A percentile compares a stretch with the other conserved stretches of the same genome.
These are phyloP conservation scores for Mastomys coucha DNA, from an alignment of 2,113 vertebrate genomes.

Conservation along the genomic window DNA sequence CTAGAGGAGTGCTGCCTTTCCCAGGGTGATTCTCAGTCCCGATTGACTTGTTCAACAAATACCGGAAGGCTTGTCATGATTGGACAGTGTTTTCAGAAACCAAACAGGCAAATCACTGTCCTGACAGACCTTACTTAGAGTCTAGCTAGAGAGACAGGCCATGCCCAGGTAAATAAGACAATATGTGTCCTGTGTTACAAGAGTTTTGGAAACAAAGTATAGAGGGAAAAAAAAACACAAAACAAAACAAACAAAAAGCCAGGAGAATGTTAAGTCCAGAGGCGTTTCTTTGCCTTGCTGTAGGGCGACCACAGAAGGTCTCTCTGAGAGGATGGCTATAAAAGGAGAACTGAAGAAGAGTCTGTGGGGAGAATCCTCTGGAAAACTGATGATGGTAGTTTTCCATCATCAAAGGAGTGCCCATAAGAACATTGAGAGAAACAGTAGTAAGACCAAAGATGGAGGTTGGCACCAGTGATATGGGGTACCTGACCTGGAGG, in stretches of 20 bases:
- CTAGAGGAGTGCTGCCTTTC: not conserved
- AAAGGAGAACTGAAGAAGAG: not conserved
- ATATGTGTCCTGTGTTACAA: not conserved
- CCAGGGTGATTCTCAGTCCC: not conserved
- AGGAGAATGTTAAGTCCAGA: not conserved
- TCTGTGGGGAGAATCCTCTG: not conserved
- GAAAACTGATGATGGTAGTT: not conserved
- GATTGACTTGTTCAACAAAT: not conserved
- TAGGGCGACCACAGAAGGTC: not conserved
- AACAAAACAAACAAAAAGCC: not conserved
- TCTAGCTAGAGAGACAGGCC: not conserved
- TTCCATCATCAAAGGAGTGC: not conserved
- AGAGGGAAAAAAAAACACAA: not conserved
- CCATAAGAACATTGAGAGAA: not conserved
- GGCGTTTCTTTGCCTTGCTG: not conserved
- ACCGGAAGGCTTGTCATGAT: not conserved
- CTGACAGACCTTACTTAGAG: not conserved
- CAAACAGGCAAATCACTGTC: not conserved
- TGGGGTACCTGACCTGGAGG: not conserved
- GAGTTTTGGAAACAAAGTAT: not conserved
- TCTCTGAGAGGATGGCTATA: not conserved
- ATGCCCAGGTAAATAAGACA: not conserved
- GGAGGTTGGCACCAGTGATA: not conserved
- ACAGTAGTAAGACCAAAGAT: not conserved
- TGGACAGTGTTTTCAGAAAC: not conserved